Evolutionary conservation across 1,140 invertebrate species (phyloP).

Genomic region (Bicyclus anynana): DNA sequence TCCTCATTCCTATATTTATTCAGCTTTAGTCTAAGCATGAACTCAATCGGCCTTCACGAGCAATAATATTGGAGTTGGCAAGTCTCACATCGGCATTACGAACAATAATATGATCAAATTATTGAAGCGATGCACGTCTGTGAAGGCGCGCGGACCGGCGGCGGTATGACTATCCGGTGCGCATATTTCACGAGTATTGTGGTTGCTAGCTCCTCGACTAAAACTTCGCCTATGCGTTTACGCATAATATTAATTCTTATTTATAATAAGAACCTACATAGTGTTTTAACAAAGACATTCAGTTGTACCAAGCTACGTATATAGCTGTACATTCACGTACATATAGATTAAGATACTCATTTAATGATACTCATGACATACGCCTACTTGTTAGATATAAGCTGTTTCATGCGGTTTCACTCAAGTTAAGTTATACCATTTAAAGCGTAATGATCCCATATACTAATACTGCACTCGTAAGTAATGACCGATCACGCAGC

Average conservation of each 20-base stretch:
- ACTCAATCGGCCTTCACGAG: conserved; percentile 16
- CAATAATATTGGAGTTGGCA: conserved; percentile 19
- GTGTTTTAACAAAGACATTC: no score
- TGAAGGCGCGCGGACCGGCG: conserved; percentile 25
- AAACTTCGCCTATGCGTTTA: not conserved
- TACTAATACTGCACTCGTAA: no score
- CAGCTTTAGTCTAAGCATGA: conserved; percentile 15
- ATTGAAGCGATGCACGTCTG: conserved; percentile 47
- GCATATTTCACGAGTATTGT: conserved; percentile 33
- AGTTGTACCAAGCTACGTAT: no score
- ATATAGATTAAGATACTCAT: no score
- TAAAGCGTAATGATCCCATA: no score
- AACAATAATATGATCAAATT: conserved; percentile 44
- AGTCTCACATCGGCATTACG: conserved; percentile 24
- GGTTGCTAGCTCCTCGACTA: conserved; percentile 1
- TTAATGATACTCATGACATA: no score
- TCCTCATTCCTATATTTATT: conserved; percentile 28
- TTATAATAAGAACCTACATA: no score
- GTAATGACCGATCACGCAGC: no score
- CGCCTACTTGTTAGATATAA: no score
- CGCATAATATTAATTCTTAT: not conserved
- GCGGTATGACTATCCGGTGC: conserved; percentile 35
- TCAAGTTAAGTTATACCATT: no score
- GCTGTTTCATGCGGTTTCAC: no score
- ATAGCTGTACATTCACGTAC: no score